phyloP scores from a whole-genome alignment of 2,797 vertebrate genomes.

The Steatocranus sp. region DNA sequence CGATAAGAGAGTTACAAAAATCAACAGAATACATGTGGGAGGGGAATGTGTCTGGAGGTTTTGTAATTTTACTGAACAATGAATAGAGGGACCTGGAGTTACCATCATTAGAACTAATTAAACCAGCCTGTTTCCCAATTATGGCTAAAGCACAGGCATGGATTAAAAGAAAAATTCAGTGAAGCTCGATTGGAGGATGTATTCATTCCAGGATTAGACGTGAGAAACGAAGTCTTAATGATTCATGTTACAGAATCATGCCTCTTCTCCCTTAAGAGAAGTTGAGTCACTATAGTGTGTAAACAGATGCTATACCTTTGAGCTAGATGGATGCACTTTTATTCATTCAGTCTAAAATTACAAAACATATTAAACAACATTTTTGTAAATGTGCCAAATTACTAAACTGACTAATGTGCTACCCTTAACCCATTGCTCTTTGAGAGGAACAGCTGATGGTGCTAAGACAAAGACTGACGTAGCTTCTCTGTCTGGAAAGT shows the following conservation, averaged over 20 bases:
- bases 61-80: no score
- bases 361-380: neutral
- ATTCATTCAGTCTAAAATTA: neutral
- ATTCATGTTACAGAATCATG: neutral
- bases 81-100: no score
- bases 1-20: no score
- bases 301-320: neutral
- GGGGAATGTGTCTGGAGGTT: no score
- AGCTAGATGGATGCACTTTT: neutral
- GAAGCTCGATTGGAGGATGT: neutral
- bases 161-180: neutral
- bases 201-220: neutral
- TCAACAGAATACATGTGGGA: no score
- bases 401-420: neutral
- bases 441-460: neutral
- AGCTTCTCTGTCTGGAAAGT: neutral
- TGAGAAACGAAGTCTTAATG: neutral
- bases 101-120: no score
- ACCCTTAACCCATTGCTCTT: accelerated
- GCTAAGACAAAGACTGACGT: neutral
- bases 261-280: neutral
- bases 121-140: neutral
- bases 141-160: neutral
- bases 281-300: neutral
- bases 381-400: neutral